These are phyloP conservation scores for Eumerus sabulonum DNA, from an alignment of 2,888 invertebrate species.

Conservation along the genomic window DNA sequence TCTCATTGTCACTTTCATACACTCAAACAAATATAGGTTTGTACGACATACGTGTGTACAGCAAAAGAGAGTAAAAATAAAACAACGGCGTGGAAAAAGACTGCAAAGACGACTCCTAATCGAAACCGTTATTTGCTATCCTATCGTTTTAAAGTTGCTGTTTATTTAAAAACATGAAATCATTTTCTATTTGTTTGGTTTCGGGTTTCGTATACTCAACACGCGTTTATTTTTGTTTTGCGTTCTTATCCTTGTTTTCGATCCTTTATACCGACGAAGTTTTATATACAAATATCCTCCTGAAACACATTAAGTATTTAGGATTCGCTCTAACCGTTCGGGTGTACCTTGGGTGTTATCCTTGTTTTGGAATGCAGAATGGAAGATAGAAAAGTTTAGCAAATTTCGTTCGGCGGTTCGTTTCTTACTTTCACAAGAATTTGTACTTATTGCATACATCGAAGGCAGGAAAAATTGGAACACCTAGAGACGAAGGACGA, in stretches of 20 bases:
- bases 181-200: conserved; percentile 22
- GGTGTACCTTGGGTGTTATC: conserved; percentile 41
- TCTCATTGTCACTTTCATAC: not conserved
- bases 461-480: no score
- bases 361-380: not conserved
- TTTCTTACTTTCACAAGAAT: conserved; percentile 15
- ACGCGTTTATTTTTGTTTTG: not conserved
- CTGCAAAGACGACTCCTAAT: conserved; percentile 38
- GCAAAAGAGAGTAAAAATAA: conserved; percentile 11
- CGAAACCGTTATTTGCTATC: conserved; percentile 43
- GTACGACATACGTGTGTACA: conserved; percentile 27
- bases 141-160: conserved; percentile 15
- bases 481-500: conserved; percentile 28
- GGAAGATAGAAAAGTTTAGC: conserved; percentile 26
- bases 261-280: conserved; percentile 50
- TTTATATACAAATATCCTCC: conserved; percentile 33
- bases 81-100: conserved; percentile 10
- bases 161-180: not conserved
- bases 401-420: conserved; percentile 21
- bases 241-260: conserved; percentile 2
- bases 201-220: no score
- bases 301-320: conserved; percentile 59
- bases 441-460: no score
- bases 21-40: not conserved
- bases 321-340: conserved; percentile 44